Evolutionary conservation across 2,888 invertebrate genomes (phyloP).

Genomic region (Drosophila cracens): DNA sequence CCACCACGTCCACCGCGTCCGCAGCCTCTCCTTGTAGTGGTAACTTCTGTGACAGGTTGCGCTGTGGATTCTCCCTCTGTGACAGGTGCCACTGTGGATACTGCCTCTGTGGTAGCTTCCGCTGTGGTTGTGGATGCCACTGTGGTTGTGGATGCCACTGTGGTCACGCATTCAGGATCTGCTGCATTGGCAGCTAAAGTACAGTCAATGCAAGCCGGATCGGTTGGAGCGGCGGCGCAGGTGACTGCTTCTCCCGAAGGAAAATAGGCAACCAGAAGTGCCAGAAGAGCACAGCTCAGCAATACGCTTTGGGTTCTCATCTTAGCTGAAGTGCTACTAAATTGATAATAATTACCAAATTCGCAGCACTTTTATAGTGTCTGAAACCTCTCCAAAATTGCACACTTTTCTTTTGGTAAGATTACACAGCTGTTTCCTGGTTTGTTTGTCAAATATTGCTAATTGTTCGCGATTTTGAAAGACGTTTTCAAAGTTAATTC

Average conservation of each 20-base stretch:
- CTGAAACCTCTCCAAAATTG: no score
- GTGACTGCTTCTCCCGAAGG: slow-evolving; percentile 17
- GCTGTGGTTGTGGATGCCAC: neutral
- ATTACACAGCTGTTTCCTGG: slow-evolving; percentile 20
- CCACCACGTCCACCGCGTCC: no score
- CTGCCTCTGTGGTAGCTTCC: no score
- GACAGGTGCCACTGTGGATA: no score
- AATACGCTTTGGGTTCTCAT: neutral
- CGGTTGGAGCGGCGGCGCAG: slow-evolving; percentile 12
- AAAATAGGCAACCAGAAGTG: slow-evolving; percentile 10
- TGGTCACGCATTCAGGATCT: slow-evolving; percentile 12
- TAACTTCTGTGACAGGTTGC: no score
- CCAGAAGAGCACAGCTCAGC: slow-evolving; percentile 23
- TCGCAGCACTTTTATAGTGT: slow-evolving; percentile 13
- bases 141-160: neutral
- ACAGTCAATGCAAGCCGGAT: slow-evolving; percentile 18
- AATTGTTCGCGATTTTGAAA: neutral
- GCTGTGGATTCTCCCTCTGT: neutral
- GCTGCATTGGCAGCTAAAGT: neutral
- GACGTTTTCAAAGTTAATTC: neutral
- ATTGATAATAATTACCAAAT: slow-evolving; percentile 6
- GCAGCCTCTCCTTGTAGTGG: neutral
- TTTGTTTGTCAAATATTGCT: slow-evolving; percentile 4
- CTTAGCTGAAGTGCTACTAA: neutral
- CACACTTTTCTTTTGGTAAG: neutral